Base-by-base conservation (phyloP, 1,140 invertebrate species). In the Calliphora vicina region DNA sequence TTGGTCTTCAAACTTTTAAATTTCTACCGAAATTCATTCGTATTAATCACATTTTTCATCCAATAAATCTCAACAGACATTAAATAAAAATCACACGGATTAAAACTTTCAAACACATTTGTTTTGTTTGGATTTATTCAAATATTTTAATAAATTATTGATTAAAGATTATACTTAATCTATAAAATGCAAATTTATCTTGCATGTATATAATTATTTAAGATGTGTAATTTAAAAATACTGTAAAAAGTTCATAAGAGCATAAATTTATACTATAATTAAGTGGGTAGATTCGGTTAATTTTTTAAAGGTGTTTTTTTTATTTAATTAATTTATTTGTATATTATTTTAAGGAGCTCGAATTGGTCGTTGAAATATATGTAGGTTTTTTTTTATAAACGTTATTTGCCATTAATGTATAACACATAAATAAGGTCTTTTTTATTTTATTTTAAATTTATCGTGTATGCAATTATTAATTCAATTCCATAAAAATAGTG, bases 191-290 rank as follows among this genome's bases (percentile, higher is more conserved):
- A 50, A 50, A 50, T 50, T 50, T 67, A 10, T 57, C 15, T 20
- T 67, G 61, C 61, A 23, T 67, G 13, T 67, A 67, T 20, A 67
- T 20, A 25, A 35, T 35, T 20, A 67, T 67, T 23, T 67, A 23
- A 35, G 35, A 67, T 67, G 20, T 67, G 17, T 23, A 67, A 67
- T 67, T 76, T 42, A 78, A 78, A 78, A 43, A 78, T 78, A 43
- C 42, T 78, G 42, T 78, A 78, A 78, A 78, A 78, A 78, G 35
- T 78, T 78, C 74, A 78, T 78, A 78, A 78, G 74, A 78, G 74
- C 74, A 78, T 43, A 78, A 78, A 78, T 78, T 78, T 78, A 78
- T 78, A 43, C 74, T 78, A 78, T 78, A 45, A 23, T 43, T 78
- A 78, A 78, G 74, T 78, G 74, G 74, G 74, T 45, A 78, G 35